Evolutionary conservation across 1,140 invertebrate species (phyloP).

Genomic region (Heliconius himera): DNA sequence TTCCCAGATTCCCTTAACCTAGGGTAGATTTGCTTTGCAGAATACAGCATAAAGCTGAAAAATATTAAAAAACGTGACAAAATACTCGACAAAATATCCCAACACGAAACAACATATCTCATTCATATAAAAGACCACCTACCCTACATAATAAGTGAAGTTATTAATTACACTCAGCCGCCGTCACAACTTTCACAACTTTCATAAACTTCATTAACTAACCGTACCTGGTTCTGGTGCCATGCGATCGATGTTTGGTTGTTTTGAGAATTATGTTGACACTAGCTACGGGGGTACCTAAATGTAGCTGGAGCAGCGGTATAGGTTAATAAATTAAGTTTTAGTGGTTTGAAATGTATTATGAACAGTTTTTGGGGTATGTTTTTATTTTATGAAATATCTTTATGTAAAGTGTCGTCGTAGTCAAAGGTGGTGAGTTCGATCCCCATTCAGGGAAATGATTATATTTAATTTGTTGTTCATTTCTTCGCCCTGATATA

Average conservation of each 20-base stretch:
- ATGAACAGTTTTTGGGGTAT: not conserved
- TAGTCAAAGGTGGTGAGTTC: too few relatives aligned
- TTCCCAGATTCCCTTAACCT: too few relatives aligned
- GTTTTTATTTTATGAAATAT: not conserved
- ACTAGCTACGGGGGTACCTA: not conserved
- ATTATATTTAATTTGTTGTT: too few relatives aligned
- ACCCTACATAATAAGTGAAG: not conserved
- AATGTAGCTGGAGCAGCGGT: not conserved
- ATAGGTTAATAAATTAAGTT: not conserved
- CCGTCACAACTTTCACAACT: not conserved
- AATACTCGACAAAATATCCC: too few relatives aligned
- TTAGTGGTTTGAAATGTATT: not conserved
- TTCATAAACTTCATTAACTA: constrained; percentile 6
- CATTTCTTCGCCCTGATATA: too few relatives aligned
- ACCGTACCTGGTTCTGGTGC: constrained; percentile 7
- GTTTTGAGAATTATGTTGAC: constrained; percentile 9
- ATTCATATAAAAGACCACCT: too few relatives aligned
- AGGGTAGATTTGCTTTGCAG: too few relatives aligned
- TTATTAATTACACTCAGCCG: not conserved
- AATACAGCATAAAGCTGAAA: too few relatives aligned
- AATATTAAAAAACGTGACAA: too few relatives aligned
- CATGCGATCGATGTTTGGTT: not conserved
- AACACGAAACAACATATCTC: too few relatives aligned
- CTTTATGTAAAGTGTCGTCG: too few relatives aligned
- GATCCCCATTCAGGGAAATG: too few relatives aligned